phyloP scores from a whole-genome alignment of 2,113 vertebrate species.

The Cebus imitator region DNA sequence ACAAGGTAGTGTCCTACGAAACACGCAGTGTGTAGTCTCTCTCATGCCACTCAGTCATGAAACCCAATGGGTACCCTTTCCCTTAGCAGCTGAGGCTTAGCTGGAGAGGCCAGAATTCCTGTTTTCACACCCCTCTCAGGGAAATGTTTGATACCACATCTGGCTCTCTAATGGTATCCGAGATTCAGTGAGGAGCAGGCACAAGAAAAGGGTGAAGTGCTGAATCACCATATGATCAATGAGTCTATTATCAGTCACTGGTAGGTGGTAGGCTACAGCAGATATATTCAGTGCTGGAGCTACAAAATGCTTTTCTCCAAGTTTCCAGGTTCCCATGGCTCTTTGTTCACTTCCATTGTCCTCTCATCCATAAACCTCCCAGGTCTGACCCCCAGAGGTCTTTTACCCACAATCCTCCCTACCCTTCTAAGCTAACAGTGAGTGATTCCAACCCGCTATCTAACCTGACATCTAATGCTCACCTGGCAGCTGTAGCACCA shows the following conservation, averaged over 20 bases:
- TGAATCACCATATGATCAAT: neutral
- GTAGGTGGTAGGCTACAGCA: neutral
- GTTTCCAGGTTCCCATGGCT: neutral
- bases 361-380: neutral
- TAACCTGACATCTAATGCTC: neutral
- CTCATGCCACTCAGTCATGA: neutral
- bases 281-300: neutral
- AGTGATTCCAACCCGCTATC: neutral
- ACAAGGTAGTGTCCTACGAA: neutral
- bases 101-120: neutral
- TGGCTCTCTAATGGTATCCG: neutral
- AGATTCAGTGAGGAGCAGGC: neutral
- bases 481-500: neutral
- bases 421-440: accelerated
- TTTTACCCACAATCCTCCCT: neutral
- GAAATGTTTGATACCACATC: neutral
- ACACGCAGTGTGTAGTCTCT: accelerated
- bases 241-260: neutral
- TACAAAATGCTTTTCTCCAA: neutral
- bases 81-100: neutral
- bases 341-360: neutral
- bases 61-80: neutral
- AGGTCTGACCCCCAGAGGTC: no score
- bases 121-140: neutral
- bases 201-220: neutral